Percentiles rank a stretch among this genome's conserved stretches.
These are phyloP conservation scores for Torymus texanus DNA, from an alignment of 2,888 invertebrate genomes.

Conservation along the genomic window DNA sequence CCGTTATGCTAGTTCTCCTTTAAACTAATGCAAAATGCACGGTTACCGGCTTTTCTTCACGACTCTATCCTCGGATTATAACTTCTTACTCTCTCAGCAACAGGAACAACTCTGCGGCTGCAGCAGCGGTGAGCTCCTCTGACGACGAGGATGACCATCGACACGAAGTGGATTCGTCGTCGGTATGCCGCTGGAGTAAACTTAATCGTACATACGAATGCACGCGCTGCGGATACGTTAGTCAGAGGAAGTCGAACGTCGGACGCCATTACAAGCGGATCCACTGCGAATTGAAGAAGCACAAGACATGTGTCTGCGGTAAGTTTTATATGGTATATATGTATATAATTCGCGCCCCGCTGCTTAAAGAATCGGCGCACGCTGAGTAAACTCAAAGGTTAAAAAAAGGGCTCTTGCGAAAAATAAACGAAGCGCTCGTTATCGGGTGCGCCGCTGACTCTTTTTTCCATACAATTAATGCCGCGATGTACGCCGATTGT, in stretches of 20 bases:
- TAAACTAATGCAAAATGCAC: too few species aligned
- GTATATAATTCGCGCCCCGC: neutral
- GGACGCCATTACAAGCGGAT: constrained; percentile 63
- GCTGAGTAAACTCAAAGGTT: constrained; percentile 10
- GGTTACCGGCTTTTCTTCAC: too few species aligned
- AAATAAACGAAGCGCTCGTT: constrained; percentile 22
- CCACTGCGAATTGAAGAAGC: constrained; percentile 53
- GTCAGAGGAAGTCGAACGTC: constrained; percentile 62
- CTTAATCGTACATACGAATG: constrained; percentile 55
- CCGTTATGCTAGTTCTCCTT: too few species aligned
- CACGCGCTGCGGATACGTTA: constrained; percentile 59
- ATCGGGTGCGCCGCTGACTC: neutral
- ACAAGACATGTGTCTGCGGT: constrained; percentile 46
- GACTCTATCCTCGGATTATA: too few species aligned
- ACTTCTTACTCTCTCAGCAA: too few species aligned
- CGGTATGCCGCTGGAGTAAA: neutral
- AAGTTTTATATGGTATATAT: constrained; percentile 2
- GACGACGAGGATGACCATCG: neutral
- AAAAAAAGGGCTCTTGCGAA: constrained; percentile 7
- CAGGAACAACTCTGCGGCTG: too few species aligned
- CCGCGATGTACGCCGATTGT: neutral
- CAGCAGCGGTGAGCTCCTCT: neutral
- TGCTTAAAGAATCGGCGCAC: constrained; percentile 8
- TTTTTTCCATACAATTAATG: constrained; percentile 19
- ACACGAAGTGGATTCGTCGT: too few species aligned